Base-by-base conservation (phyloP, 92 coral and sea anemone species). In the Palythoa grandiflora region DNA sequence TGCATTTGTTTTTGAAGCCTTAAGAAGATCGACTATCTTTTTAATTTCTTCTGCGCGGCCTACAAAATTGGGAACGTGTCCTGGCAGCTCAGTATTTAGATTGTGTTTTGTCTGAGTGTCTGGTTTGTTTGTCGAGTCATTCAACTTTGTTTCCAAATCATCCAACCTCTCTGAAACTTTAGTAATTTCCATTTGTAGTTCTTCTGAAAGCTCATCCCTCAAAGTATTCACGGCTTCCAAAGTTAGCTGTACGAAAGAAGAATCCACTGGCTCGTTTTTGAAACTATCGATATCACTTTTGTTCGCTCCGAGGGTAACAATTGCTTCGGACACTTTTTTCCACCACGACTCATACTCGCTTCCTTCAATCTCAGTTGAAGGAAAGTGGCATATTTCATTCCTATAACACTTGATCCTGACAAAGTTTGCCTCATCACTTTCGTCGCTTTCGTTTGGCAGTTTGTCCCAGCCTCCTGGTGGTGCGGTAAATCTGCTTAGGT, bases 401-500 rank as follows among this genome's bases (percentile, higher is more conserved):
- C 94, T 83, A 47, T 65, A 89, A 16, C 47, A 59, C 59, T 89
- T 89, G 52, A 92, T 83, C 47, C 90, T 78, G 38, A 68, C 84
- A 68, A 92, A 73, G 51, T 92, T 78, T 1, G 91, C 94, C 44
- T 90, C 87, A 0, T 1, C 12, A 66, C 90, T 80, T 50, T 51
- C 6, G 38, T 92, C 92, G 44, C 40, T 14, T 2, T 81, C 94
- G 53, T 76, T 61, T 71, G 95, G 95, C 91, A 72, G 66, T 6
- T 77, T 9, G 81, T 90, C 53, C 95, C 95, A 93, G 39, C 95
- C 95, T 1, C 75, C 78, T 54, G 60, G 11, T 40, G 95, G 95
- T 53, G 17, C 28, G 17, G 71, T 17, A 37, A 93, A 79, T 0
- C 15, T 47, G 39, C 93, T 71, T 16, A 90, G 55, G 16, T 84